Conservation (phyloP, 2,113 vertebrate species). For the Rana temporaria region DNA sequence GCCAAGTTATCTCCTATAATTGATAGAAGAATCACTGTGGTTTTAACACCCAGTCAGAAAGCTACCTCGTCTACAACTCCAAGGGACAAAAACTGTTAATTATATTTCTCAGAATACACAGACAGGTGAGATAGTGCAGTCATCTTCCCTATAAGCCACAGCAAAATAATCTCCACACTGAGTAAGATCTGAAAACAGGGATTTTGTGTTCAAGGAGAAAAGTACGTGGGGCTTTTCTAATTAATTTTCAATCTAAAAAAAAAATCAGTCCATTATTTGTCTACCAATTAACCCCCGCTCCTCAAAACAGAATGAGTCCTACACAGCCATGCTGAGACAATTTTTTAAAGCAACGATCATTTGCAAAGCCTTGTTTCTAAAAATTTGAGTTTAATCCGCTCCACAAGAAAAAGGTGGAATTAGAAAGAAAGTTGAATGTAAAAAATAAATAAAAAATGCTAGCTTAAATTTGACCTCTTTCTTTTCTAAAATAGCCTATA, state of each 20-base stretch:
- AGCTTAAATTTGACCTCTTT: background rate
- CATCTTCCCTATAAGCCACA: background rate
- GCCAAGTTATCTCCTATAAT: background rate
- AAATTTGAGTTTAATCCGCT: background rate
- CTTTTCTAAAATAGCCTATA: background rate
- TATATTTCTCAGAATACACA: background rate
- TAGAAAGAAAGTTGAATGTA: too few relatives aligned
- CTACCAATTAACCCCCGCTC: slow-evolving; percentile 14
- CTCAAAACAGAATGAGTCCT: background rate
- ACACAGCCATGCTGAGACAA: slow-evolving; percentile 3
- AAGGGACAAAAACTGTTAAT: slow-evolving; percentile 20
- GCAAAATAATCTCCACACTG: background rate
- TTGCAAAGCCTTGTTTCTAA: background rate
- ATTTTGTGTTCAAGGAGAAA: background rate
- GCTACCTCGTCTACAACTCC: background rate
- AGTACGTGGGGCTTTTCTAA: slow-evolving; percentile 5
- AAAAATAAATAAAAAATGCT: too few relatives aligned
- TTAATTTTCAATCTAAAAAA: slow-evolving; percentile 6
- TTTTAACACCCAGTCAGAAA: slow-evolving; percentile 15
- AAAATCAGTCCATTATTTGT: slow-evolving; percentile 6
- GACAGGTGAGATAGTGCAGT: background rate
- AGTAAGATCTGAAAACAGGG: background rate
- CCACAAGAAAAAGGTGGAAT: background rate
- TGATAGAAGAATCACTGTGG: background rate
- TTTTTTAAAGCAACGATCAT: background rate